phyloP scores from a whole-genome alignment of 2,113 vertebrate genomes.

The Gnathonemus longibarbis region DNA sequence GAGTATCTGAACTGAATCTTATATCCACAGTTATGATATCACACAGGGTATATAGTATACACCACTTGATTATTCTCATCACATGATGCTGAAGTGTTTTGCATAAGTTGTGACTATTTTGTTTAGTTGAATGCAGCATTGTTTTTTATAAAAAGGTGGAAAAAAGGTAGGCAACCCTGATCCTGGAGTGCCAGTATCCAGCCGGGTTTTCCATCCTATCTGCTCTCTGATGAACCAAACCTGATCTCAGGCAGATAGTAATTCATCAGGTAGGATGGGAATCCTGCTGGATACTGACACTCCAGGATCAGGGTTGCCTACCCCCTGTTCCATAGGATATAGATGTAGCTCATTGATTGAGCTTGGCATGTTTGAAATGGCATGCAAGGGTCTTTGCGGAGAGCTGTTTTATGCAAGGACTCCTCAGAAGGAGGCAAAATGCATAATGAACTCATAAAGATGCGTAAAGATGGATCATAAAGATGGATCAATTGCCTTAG shows the following conservation, averaged over 20 bases:
- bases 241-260: not conserved
- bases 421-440: not conserved
- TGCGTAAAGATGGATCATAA: not conserved
- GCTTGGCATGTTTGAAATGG: not conserved
- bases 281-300: not conserved
- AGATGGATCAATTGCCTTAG: not conserved
- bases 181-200: not conserved
- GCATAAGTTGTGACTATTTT: not conserved
- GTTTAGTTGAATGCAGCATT: not conserved
- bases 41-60: not conserved
- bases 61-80: not conserved
- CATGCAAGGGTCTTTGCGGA: not conserved
- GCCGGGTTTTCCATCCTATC: not conserved
- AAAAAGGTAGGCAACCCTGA: not conserved
- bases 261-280: not conserved
- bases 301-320: not conserved
- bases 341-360: not conserved
- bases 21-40: not conserved
- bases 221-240: not conserved
- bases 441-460: not conserved
- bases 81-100: not conserved
- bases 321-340: not conserved
- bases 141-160: not conserved
- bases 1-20: not conserved
- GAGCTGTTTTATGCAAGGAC: not conserved